Conservation (phyloP, 2,797 vertebrate species). For the Phrynocephalus guinanensis region DNA sequence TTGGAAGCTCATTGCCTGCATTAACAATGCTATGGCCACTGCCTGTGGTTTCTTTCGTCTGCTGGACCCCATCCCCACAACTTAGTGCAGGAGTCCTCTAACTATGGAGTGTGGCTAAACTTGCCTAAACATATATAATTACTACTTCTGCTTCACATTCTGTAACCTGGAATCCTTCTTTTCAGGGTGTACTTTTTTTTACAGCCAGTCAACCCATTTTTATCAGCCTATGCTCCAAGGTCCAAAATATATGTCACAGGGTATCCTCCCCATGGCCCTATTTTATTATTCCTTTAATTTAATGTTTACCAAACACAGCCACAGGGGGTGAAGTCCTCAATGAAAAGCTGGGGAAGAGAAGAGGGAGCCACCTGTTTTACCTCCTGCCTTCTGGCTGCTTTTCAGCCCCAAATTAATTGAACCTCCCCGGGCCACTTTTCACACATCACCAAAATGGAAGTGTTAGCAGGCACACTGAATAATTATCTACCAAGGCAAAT, state of each 20-base stretch:
- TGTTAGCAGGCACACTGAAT: neutral
- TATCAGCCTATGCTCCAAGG: too few relatives aligned
- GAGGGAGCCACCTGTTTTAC: neutral
- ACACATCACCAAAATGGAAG: neutral
- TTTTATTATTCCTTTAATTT: neutral
- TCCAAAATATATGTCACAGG: too few relatives aligned
- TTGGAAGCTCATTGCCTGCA: too few relatives aligned
- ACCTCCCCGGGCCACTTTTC: neutral
- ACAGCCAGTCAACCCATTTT: too few relatives aligned
- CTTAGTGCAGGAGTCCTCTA: too few relatives aligned
- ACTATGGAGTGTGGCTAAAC: too few relatives aligned
- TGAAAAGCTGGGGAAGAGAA: neutral
- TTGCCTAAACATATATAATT: slow-evolving; percentile 53
- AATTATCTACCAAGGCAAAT: neutral
- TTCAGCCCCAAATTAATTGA: neutral
- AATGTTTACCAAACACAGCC: neutral
- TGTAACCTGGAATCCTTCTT: neutral
- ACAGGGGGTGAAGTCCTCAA: neutral
- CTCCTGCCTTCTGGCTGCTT: neutral
- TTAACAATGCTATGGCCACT: too few relatives aligned
- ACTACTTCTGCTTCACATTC: slow-evolving; percentile 65
- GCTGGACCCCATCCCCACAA: too few relatives aligned
- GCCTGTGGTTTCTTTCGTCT: too few relatives aligned
- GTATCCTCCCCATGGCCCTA: neutral
- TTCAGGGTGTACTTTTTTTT: too few relatives aligned